phyloP scores from a whole-genome alignment of 2,113 vertebrate genomes.

The Panurus biarmicus region DNA sequence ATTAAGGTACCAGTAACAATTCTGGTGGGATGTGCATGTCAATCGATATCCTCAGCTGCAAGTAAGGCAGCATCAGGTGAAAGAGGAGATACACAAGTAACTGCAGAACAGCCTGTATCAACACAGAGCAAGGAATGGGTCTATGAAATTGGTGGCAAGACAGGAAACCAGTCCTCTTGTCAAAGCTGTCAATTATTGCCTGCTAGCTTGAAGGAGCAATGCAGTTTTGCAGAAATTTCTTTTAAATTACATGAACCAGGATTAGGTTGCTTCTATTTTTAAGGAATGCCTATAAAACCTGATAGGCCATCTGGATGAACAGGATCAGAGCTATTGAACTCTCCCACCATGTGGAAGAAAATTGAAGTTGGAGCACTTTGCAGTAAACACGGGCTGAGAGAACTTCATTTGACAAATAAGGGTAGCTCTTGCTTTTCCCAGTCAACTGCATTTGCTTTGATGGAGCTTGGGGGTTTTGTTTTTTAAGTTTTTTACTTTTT shows the following conservation, averaged over 20 bases:
- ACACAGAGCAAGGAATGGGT: background rate
- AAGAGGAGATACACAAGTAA: background rate
- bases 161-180: background rate
- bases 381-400: background rate
- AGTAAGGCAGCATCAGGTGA: background rate
- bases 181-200: background rate
- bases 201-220: background rate
- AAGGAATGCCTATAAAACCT: background rate
- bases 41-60: background rate
- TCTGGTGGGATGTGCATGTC: background rate
- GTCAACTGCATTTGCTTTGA: fast-evolving
- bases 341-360: background rate
- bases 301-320: background rate
- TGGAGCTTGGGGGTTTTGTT: background rate
- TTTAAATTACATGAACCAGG: background rate
- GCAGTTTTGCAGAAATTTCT: background rate
- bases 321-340: background rate
- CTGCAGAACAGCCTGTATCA: background rate
- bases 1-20: background rate
- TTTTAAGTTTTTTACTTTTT: background rate
- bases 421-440: background rate
- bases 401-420: background rate
- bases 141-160: background rate
- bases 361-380: background rate
- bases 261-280: background rate